These are phyloP conservation scores for Chaetodon trifascialis DNA, from an alignment of 2,113 vertebrate genomes.

Conservation along the genomic window DNA sequence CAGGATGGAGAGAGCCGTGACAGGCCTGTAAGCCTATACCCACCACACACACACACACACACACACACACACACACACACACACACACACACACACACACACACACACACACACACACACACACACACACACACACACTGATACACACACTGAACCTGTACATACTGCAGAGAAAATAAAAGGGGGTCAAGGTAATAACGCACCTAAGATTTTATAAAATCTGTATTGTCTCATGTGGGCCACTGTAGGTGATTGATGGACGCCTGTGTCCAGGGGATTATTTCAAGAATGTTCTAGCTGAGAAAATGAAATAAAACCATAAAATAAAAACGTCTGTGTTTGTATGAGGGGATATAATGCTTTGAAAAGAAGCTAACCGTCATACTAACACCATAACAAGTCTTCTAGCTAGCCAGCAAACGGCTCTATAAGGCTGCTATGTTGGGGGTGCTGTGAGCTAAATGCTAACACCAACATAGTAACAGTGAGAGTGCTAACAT, in stretches of 20 bases:
- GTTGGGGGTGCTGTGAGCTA: too few species aligned
- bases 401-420: too few species aligned
- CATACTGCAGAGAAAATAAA: neutral
- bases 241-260: neutral
- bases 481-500: too few species aligned
- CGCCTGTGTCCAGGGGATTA: neutral
- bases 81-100: neutral
- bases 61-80: neutral
- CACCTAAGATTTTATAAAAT: neutral
- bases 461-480: too few species aligned
- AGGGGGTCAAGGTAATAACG: neutral
- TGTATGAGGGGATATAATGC: too few species aligned
- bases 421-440: too few species aligned
- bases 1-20: neutral
- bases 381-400: too few species aligned
- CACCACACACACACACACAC: neutral
- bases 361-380: too few species aligned
- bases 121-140: neutral
- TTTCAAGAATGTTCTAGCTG: neutral
- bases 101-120: neutral
- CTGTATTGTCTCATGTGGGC: neutral
- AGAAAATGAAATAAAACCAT: neutral
- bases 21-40: neutral
- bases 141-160: too few species aligned
- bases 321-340: too few species aligned